These are phyloP conservation scores for Cricetomys ansorgei DNA, from an alignment of 2,113 vertebrate species.

Conservation along the genomic window DNA sequence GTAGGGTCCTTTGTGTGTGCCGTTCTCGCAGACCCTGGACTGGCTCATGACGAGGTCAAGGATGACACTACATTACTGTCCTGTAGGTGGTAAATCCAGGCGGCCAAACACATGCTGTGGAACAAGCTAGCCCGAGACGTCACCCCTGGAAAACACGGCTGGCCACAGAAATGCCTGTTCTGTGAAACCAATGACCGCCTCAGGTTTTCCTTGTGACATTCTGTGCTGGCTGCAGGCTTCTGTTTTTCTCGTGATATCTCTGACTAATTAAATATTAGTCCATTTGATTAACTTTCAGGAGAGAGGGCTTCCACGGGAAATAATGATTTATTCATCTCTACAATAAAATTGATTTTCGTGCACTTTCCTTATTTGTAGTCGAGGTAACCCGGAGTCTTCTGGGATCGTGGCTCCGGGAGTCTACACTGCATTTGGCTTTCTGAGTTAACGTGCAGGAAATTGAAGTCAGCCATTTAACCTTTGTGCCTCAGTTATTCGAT, in stretches of 20 bases:
- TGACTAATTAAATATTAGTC: background rate
- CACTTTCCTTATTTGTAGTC: background rate
- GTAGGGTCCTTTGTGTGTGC: rapidly evolving
- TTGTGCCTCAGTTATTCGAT: background rate
- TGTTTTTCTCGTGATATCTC: background rate
- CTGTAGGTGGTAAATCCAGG: background rate
- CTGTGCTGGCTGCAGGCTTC: background rate
- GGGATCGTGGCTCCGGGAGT: background rate
- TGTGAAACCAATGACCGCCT: too few relatives aligned
- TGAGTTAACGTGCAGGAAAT: background rate
- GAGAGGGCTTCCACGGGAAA: background rate
- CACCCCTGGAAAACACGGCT: background rate
- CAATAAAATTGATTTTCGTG: background rate
- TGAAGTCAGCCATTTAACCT: background rate
- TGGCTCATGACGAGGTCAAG: background rate
- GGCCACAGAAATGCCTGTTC: background rate
- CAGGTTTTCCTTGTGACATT: background rate
- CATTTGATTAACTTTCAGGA: background rate
- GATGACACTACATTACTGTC: too few relatives aligned
- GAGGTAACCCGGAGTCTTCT: background rate
- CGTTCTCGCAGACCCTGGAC: background rate
- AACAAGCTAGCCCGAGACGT: background rate
- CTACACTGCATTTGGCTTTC: background rate
- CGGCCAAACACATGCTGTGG: too few relatives aligned
- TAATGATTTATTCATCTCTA: background rate